A percentile compares a stretch with the other conserved stretches of the same genome.
Conservation (phyloP, 1,140 invertebrate species). For the Drosophila lacteicornis region DNA sequence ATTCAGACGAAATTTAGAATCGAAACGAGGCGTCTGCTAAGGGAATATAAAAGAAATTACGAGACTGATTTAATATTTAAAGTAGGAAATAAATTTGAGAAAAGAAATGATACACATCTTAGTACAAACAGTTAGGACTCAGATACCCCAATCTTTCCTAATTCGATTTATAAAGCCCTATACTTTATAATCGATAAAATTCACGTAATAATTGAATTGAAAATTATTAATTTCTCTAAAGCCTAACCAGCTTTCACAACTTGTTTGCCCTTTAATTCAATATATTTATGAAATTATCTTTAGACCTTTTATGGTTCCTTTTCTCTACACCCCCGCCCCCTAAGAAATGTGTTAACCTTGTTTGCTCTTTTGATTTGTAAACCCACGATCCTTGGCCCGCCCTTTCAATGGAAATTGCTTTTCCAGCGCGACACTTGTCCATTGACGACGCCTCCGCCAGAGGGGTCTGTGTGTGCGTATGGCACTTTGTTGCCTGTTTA, state of each 20-base stretch:
- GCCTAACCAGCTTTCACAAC: too few species aligned
- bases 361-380: constrained; percentile 19
- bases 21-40: too few species aligned
- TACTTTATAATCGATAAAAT: background rate
- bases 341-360: constrained; percentile 12
- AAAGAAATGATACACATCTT: too few species aligned
- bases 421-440: constrained; percentile 14
- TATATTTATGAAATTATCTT: background rate
- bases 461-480: background rate
- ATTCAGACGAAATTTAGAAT: background rate
- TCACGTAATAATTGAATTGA: background rate
- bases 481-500: constrained; percentile 18
- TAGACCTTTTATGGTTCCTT: too few species aligned
- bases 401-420: constrained; percentile 17
- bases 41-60: background rate
- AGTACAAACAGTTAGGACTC: too few species aligned
- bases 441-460: constrained; percentile 8
- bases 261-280: background rate
- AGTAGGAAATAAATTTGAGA: too few species aligned
- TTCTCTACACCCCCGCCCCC: background rate
- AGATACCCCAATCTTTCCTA: too few species aligned
- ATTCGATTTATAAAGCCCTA: too few species aligned
- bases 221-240: background rate
- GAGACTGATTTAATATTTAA: background rate
- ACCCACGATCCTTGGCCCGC: constrained; percentile 8